Conservation (phyloP, 2,113 vertebrate genomes). For the Gopherus flavomarginatus region DNA sequence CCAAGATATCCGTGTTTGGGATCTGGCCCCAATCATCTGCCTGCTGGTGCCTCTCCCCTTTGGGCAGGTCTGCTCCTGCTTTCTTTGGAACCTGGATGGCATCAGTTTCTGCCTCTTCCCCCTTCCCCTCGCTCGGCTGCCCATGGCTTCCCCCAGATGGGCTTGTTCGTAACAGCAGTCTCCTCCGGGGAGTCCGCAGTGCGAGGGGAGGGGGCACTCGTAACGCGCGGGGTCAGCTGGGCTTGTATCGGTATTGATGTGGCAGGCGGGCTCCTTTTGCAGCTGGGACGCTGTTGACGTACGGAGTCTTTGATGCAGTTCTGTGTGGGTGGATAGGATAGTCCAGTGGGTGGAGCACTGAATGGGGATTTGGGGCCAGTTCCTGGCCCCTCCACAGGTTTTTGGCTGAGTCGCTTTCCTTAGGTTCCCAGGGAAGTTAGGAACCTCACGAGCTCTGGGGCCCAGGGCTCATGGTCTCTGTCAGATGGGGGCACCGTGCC, state of each 20-base stretch:
- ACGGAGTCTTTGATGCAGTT: background rate
- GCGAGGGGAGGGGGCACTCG: no score
- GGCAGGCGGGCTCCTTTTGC: background rate
- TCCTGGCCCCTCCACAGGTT: background rate
- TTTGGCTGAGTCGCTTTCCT: background rate
- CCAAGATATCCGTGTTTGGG: background rate
- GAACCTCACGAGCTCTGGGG: background rate
- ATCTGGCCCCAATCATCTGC: background rate
- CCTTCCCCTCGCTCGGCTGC: no score
- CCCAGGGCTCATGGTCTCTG: background rate
- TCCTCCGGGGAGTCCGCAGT: background rate
- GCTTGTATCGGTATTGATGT: background rate
- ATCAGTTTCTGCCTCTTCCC: no score
- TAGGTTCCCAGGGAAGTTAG: background rate
- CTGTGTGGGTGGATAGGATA: background rate
- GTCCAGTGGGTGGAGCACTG: background rate
- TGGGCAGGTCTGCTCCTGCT: background rate
- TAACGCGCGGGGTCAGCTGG: background rate
- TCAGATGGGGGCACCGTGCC: background rate
- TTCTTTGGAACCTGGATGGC: background rate
- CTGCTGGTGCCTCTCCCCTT: background rate
- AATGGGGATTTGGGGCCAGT: background rate
- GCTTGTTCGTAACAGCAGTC: background rate
- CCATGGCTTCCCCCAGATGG: background rate
- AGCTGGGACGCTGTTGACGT: background rate